Evolutionary conservation across 2,797 vertebrate genomes (phyloP).

Genomic region (Betta splendens): DNA sequence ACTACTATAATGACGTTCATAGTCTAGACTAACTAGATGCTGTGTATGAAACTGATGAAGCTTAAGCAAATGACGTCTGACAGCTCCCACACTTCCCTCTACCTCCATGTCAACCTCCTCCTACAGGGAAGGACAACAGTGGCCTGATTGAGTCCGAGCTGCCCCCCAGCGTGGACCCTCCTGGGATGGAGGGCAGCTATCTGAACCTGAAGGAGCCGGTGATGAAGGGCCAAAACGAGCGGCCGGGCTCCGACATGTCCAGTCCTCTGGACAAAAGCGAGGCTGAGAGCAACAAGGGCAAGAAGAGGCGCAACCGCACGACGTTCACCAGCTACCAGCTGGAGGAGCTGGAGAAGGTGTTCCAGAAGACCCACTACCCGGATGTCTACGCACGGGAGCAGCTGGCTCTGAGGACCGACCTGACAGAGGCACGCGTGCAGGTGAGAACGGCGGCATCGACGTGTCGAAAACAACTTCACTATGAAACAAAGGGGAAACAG

Average conservation of each 20-base stretch:
- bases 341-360: constrained; percentile 96
- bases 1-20: too few species aligned
- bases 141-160: constrained; percentile 86
- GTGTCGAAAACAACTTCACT: too few species aligned
- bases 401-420: constrained; percentile 94
- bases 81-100: constrained; percentile 1
- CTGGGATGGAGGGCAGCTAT: constrained; percentile 95
- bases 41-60: neutral
- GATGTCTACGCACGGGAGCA: constrained; percentile 96
- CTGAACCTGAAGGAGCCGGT: constrained; percentile 89
- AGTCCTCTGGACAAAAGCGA: constrained; percentile 91
- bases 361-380: constrained; percentile 97
- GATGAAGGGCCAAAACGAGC: constrained; percentile 86
- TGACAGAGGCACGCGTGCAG: constrained; percentile 96
- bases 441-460: constrained; percentile 72
- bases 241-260: constrained; percentile 85
- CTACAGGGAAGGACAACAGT: constrained; percentile 88
- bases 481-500: too few species aligned
- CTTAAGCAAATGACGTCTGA: neutral
- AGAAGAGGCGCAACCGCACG: constrained; percentile 93
- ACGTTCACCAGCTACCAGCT: constrained; percentile 97
- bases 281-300: constrained; percentile 95
- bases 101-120: constrained; percentile 4
- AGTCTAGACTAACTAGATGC: neutral
- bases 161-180: constrained; percentile 82